Evolutionary conservation across 35 echinoderm and acorn worm genomes (phyloP), one percentile per base, ranked within the genome.

Genomic region (Heliocidaris erythrogramma): DNA sequence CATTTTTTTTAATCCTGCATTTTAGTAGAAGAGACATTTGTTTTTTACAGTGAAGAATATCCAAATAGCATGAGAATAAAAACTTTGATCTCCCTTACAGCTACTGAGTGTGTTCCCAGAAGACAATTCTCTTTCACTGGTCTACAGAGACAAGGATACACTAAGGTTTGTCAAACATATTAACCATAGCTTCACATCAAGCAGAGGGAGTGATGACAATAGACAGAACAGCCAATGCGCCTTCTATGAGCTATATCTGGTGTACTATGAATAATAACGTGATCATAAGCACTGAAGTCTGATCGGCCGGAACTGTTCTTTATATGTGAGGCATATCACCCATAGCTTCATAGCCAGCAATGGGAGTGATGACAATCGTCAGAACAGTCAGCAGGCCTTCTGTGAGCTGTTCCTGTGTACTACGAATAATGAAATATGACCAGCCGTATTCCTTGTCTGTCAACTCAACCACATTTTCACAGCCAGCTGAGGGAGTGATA

Each of bases 121-220:
- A 49, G 96, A 97, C 91, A 99, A 99, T 93, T 95, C 96, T 9
- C 94, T 99, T 5, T 95, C 94, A 13, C 84, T 99, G 94, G 97
- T 99, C 6, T 99, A 99, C 95, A 94, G 97, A 31, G 98, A 99
- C 95, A 99, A 97, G 78, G 98, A 99, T 17, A 99, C 97, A 5
- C 88, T 97, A 60, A 90, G 94, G 18, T 99, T 99, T 92, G 94
- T 95, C 27, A 99, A 99, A 85, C 97, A 99, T 93, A 93, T 99
- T 94, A 97, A 99, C 94, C 97, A 99, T 71, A 87, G 94, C 30
- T 95, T 94, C 49, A 94, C 94, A 27, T 94, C 95, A 14, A 35
- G 35, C 32, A 53, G 47, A 50, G 61, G 49, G 47, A 60, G 65
- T 90, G 71, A 90, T 86, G 59, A 29, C 61, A 31, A 49, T 13